A percentile compares a stretch with the other conserved stretches of the same genome.
Evolutionary conservation across 2,888 invertebrate species (phyloP).

Genomic region (Andricus curvator): DNA sequence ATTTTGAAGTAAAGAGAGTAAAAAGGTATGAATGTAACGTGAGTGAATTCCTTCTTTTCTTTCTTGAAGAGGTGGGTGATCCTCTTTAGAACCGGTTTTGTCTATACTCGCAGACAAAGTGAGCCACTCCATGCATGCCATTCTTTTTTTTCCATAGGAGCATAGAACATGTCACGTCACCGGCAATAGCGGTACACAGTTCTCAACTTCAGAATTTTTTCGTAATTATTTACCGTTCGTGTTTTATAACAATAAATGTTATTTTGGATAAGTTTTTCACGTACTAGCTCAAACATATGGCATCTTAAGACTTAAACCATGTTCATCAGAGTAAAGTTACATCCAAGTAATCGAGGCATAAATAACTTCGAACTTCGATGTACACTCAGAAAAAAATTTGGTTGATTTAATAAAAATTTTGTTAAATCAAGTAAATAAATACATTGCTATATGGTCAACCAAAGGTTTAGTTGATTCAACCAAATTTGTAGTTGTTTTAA

Average conservation of each 20-base stretch:
- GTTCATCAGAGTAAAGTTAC: too few species aligned
- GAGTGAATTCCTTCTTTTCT: constrained; percentile 10
- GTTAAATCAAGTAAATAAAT: too few species aligned
- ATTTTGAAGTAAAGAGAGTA: background rate
- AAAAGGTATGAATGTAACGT: background rate
- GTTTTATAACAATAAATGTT: background rate
- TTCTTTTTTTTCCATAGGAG: constrained; percentile 11
- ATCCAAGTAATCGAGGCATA: too few species aligned
- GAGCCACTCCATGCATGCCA: constrained; percentile 40
- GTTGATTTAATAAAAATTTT: too few species aligned
- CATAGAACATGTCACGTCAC: constrained; percentile 30
- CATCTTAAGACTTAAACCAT: background rate
- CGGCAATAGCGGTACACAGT: constrained; percentile 24
- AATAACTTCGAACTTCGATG: too few species aligned
- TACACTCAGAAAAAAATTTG: too few species aligned
- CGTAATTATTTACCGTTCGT: background rate
- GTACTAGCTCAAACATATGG: background rate
- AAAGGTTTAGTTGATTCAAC: too few species aligned
- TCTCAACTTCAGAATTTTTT: background rate
- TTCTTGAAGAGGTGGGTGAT: constrained; percentile 24
- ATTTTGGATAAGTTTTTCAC: background rate
- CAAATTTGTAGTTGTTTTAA: too few species aligned
- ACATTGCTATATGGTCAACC: too few species aligned
- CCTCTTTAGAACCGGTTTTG: constrained; percentile 38
- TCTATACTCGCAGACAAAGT: constrained; percentile 35